phyloP scores from a whole-genome alignment of 2,113 vertebrate genomes.

The Spilogale gracilis region DNA sequence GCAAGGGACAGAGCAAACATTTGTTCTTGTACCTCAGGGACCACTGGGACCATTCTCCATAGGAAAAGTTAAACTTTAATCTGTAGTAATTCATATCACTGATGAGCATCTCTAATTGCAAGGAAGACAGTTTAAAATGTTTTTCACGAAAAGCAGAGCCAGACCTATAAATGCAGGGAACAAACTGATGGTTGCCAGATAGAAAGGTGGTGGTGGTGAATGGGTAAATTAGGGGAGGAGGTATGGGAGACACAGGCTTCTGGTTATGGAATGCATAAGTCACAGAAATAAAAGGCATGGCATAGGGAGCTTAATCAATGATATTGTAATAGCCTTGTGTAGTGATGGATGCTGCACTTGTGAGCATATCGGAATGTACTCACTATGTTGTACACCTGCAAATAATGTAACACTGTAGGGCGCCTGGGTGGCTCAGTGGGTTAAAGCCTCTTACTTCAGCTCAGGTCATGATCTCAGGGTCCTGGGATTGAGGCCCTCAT shows the following conservation, averaged over 20 bases:
- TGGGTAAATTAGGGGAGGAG: neutral
- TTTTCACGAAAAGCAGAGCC: neutral
- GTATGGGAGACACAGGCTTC: neutral
- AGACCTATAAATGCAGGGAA: neutral
- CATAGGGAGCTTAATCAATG: neutral
- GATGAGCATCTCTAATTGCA: neutral
- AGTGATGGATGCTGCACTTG: neutral
- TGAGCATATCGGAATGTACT: neutral
- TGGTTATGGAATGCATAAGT: neutral
- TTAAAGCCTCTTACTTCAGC: no score
- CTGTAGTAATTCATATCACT: neutral
- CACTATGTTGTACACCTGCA: neutral
- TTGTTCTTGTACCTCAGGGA: neutral
- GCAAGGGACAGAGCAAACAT: neutral
- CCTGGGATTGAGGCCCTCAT: no score
- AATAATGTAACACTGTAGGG: neutral
- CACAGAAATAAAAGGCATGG: neutral
- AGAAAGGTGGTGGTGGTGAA: neutral
- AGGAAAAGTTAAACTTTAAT: neutral
- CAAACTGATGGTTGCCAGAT: neutral
- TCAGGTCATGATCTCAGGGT: no score
- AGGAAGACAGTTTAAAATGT: neutral
- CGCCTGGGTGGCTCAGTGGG: no score
- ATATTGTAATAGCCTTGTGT: neutral
- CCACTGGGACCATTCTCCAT: neutral